Evolutionary conservation across 2,888 invertebrate species (phyloP).

Genomic region (Ommatoiulus sabulosus): DNA sequence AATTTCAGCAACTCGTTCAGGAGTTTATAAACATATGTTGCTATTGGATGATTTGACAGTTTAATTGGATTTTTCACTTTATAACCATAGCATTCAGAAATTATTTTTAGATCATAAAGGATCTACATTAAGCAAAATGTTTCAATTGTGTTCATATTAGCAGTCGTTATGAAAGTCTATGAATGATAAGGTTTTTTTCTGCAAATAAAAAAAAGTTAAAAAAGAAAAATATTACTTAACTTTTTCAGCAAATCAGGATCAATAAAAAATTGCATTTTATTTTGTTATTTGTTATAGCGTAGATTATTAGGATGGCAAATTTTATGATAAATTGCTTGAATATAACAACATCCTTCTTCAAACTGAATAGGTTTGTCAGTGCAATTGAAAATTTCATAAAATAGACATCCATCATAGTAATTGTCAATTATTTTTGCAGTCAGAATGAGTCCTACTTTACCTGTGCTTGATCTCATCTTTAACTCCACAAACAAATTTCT

Average conservation of each 20-base stretch:
- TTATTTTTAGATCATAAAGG: not conserved
- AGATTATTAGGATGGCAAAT: too few species aligned
- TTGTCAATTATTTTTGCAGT: too few species aligned
- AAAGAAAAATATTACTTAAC: too few species aligned
- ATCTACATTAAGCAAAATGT: not conserved
- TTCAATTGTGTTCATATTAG: not conserved
- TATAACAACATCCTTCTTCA: too few species aligned
- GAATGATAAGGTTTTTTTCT: not conserved
- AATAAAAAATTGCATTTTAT: too few species aligned
- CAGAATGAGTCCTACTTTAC: too few species aligned
- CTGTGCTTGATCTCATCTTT: not conserved
- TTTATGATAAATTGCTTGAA: too few species aligned
- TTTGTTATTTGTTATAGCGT: too few species aligned
- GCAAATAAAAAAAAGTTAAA: not conserved
- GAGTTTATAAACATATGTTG: not conserved
- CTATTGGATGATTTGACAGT: not conserved
- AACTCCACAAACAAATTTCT: not conserved
- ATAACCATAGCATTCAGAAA: not conserved
- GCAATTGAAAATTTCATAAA: too few species aligned
- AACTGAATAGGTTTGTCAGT: too few species aligned
- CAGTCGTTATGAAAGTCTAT: not conserved
- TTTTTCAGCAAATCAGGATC: too few species aligned
- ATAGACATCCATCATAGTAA: too few species aligned
- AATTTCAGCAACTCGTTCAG: not conserved
- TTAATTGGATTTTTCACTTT: not conserved